These are phyloP conservation scores for Melanotaenia trifasciata DNA, from an alignment of 2,797 vertebrate genomes.

Conservation along the genomic window DNA sequence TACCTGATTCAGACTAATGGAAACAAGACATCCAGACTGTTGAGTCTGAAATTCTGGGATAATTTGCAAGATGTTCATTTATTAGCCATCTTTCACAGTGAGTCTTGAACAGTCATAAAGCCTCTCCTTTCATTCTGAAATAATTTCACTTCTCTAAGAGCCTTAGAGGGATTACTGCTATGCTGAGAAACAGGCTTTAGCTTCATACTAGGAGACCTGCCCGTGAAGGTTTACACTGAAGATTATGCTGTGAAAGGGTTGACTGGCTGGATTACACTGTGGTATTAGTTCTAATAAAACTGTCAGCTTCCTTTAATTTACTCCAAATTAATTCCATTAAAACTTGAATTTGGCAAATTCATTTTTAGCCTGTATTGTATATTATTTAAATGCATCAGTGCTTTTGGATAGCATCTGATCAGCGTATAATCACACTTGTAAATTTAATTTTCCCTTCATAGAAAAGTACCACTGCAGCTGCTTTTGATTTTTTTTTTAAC, in stretches of 20 bases:
- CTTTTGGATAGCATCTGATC: neutral
- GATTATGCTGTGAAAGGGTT: slow-evolving; percentile 77
- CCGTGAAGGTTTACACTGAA: slow-evolving; percentile 77
- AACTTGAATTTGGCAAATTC: slow-evolving; percentile 41
- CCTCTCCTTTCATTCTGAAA: slow-evolving; percentile 73
- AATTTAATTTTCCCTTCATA: slow-evolving; percentile 29
- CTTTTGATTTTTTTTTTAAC: neutral
- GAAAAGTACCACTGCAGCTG: neutral
- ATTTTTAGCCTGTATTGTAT: slow-evolving; percentile 28
- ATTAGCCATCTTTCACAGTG: slow-evolving; percentile 66
- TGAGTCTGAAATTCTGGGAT: slow-evolving; percentile 53
- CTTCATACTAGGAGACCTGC: slow-evolving; percentile 73
- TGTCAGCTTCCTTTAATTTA: slow-evolving; percentile 70
- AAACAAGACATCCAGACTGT: neutral
- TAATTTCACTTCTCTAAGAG: slow-evolving; percentile 82
- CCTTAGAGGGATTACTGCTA: slow-evolving; percentile 83
- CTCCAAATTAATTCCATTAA: slow-evolving; percentile 51
- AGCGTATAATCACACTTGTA: slow-evolving; percentile 13
- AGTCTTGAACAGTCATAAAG: slow-evolving; percentile 68
- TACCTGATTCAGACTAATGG: slow-evolving; percentile 15
- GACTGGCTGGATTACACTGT: slow-evolving; percentile 73
- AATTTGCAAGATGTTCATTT: slow-evolving; percentile 75
- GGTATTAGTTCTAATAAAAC: slow-evolving; percentile 76
- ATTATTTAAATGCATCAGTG: slow-evolving; percentile 25
- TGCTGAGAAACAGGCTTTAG: slow-evolving; percentile 75